A percentile compares a stretch with the other conserved stretches of the same genome.
Evolutionary conservation across 1,140 invertebrate genomes (phyloP).

Genomic region (Hirudo medicinalis): DNA sequence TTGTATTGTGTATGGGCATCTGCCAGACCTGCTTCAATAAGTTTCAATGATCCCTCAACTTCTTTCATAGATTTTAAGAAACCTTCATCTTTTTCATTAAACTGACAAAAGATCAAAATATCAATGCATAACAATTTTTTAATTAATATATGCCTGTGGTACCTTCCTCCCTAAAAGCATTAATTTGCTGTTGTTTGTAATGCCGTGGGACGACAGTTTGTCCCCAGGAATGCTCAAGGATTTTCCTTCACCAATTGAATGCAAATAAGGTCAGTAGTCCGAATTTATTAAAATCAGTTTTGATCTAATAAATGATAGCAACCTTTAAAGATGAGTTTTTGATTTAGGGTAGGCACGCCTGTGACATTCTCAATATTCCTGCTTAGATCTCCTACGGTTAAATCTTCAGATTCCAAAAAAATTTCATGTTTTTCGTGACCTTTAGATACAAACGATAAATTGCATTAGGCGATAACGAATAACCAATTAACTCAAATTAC

Average conservation of each 20-base stretch:
- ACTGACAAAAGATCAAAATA: background rate
- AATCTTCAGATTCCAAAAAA: background rate
- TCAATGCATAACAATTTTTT: background rate
- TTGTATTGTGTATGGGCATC: too few species aligned
- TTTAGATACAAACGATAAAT: background rate
- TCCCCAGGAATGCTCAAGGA: background rate
- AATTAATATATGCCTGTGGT: background rate
- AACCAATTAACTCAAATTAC: too few species aligned
- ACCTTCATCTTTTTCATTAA: background rate
- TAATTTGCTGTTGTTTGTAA: background rate
- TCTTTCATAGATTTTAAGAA: too few species aligned
- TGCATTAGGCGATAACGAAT: too few species aligned
- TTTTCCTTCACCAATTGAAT: background rate
- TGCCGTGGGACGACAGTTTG: background rate
- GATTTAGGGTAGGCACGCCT: background rate
- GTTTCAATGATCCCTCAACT: too few species aligned
- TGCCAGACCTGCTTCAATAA: too few species aligned
- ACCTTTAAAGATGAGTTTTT: slow-evolving; percentile 9
- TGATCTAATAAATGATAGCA: background rate
- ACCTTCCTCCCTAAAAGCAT: slow-evolving; percentile 6
- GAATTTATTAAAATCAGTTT: background rate
- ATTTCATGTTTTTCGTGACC: slow-evolving; percentile 5
- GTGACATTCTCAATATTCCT: background rate
- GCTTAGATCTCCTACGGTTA: background rate
- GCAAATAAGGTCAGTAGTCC: background rate